Base-by-base conservation (phyloP, 2,888 invertebrate species). In the Cinara cedri region DNA sequence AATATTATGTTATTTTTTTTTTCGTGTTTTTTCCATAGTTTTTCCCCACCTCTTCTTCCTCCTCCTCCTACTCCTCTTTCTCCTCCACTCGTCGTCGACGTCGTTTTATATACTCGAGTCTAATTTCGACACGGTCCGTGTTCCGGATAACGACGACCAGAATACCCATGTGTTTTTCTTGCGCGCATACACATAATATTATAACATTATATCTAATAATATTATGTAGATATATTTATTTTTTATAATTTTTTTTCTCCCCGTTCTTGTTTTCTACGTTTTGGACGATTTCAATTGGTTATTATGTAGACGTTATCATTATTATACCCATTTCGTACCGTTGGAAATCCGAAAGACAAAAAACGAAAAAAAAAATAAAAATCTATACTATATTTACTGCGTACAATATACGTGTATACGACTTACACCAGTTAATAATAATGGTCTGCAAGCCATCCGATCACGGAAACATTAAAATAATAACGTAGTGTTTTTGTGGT, bases 111-210 rank as follows among this genome's bases (percentile, higher is more conserved):
- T n/a, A 34, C n/a, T 24, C 24, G 13, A 19, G 24, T 70, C 49
- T 70, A 51, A 78, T 70, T 78, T 78, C 68, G 78, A 78, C 78
- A 78, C 78, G 78, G 78, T 78, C 70, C 57, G 78, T 62, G 78
- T 78, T 78, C 34, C 46, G 49, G 68, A 60, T 70, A 78, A 78
- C 60, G 68, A 78, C 78, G 26, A 13, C 16, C 3, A 63, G 46
- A 34, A 57, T 65, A 66, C 13, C n/a, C 24, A 9, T 65, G 24
- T 42, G 76, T 68, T 57, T 46, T 65, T 55, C 66, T 26, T 26
- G 16, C 62, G 42, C 19, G 26, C 26, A 46, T 19, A 26, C 54
- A 44, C 19, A 11, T 42, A 24, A 21, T 44, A n/a, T 54, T 21
- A n/a, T 34, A 34, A 34, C 6, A 34, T 34, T 8, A 16, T 14